Base-by-base conservation (phyloP, 2,888 invertebrate genomes). In the Anodontia alba region DNA sequence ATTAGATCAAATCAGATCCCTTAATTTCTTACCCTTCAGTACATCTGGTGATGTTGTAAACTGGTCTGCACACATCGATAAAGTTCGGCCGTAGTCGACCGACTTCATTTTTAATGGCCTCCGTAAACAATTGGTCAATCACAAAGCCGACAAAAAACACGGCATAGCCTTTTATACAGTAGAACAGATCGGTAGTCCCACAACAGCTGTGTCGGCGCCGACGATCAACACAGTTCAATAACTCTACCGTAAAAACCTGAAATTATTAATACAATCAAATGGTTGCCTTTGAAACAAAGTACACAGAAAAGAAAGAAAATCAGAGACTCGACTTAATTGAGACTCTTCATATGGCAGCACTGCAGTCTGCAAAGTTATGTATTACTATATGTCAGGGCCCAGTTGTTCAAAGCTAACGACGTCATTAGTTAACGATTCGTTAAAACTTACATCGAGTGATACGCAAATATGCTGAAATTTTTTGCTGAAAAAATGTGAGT, bases 61-160 rank as follows among this genome's bases (percentile, higher is more conserved):
- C 73, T 1, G 99, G 99, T 74, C 96, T 95, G 93, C 99, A 99
- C 0, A 99, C 96, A 89, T 96, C 96, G 93, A 98, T 96, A 95
- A 99, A 99, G 95, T 99, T 98, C 49, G 99, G 99, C 90, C 99
- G 95, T 88, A 99, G 95, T 77, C 98, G 96, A 49, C 99, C 99
- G 86, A 99, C 96, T n/a, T 97, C 96, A 94, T 98, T 98, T 95
- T 99, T 99, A 87, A 97, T 97, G 84, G 98, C 96, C 94, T 99
- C 99, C 0, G 98, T 98, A 87, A 97, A 96, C 68, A 98, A 95
- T 94, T 98, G 97, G 88, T 97, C 97, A 89, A 97, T 96, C 67
- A 96, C 97, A 68, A 97, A 97, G 0, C 98, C 98, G 94, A 98
- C 98, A 29, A 97, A 96, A 94, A 98, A 98, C 66, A 87, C 74